Base-by-base conservation (phyloP, 2,113 vertebrate species). In the Penelope pileata region DNA sequence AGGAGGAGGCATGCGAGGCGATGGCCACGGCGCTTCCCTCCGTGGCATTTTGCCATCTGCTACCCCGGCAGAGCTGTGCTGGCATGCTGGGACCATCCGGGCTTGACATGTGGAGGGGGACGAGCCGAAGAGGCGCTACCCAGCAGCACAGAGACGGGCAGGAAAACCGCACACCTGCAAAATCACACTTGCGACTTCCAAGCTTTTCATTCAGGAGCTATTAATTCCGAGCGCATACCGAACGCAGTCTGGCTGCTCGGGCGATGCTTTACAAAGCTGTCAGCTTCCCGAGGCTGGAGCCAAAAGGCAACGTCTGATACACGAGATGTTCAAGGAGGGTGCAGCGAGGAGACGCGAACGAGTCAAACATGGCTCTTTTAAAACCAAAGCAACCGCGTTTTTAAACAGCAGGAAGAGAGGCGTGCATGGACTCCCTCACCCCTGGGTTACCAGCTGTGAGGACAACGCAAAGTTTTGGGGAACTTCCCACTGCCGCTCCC, bases 281-380 rank as follows among this genome's bases (percentile, higher is more conserved):
- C 95, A 95, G 66, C 40, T 95, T 72, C 73, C 77, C n/a, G 88
- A 96, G 54, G 90, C 86, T 89, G 74, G 94, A 91, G 92, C 94
- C 94, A 95, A 96, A 93, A 97, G 79, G 86, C 90, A 96, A 79
- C 94, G 96, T 93, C 94, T 95, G 83, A 95, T 94, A 92, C 91
- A 94, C 92, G 86, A 96, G 95, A 96, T 95, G 91, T 94, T 96
- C 85, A 86, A 96, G 96, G 90, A 91, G 92, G 90, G 84, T 70
- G 66, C 91, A 91, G 82, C 54, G 86, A 94, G 68, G 82, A 88
- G 92, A 93, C 86, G 91, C 91, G 50, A 80, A 78, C 87, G 88
- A 95, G 91, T 96, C 89, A 96, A 86, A 56, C 91, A 92, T 30
- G 17, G 83, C 63, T 83, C 89, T 83, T 76, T 79, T 34, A 81